A percentile compares a stretch with the other conserved stretches of the same genome.
phyloP scores from a whole-genome alignment of 2,113 vertebrate genomes.

The Tricholaema leucomelas region DNA sequence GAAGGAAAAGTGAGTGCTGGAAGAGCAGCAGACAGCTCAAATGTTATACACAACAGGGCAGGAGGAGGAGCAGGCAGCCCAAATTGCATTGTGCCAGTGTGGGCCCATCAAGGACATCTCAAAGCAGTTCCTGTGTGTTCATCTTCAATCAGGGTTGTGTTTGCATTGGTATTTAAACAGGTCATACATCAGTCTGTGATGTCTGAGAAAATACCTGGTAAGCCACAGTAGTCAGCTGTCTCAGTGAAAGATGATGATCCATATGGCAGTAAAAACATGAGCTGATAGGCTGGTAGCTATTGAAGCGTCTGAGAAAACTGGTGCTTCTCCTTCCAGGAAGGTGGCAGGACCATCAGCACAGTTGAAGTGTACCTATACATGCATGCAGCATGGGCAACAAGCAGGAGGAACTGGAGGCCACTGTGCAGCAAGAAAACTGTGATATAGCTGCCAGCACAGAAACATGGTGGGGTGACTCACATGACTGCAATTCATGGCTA shows the following conservation, averaged over 20 bases:
- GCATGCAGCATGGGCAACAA: too few relatives aligned
- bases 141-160: not conserved
- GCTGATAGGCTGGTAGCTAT: too few relatives aligned
- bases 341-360: too few relatives aligned
- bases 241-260: not conserved
- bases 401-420: too few relatives aligned
- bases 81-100: not conserved
- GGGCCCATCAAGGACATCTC: not conserved
- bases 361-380: too few relatives aligned
- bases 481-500: too few relatives aligned
- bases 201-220: not conserved
- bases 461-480: too few relatives aligned
- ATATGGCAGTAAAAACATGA: too few relatives aligned
- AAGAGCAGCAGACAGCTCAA: not conserved
- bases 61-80: not conserved
- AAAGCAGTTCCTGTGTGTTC: not conserved
- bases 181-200: not conserved
- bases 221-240: not conserved
- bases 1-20: not conserved
- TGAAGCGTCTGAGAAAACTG: too few relatives aligned
- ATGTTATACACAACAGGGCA: not conserved
- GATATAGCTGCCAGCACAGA: too few relatives aligned
- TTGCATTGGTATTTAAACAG: not conserved
- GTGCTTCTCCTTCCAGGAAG: too few relatives aligned
- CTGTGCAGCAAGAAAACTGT: too few relatives aligned